Base-by-base conservation (phyloP, 2,797 vertebrate species). In the Phaenicophaeus curvirostris region DNA sequence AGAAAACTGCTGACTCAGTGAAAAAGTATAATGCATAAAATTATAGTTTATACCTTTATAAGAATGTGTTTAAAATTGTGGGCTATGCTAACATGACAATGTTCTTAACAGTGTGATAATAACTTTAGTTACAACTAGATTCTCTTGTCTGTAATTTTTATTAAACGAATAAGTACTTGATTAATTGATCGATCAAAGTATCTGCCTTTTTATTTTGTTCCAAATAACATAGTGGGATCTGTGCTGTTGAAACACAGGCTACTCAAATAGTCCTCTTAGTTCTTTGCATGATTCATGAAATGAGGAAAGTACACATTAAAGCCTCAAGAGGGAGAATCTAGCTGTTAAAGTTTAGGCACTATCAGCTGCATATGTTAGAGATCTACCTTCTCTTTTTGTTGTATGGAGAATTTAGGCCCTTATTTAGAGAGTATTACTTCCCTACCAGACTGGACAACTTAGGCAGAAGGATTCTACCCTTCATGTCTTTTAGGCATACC, bases 1-100 rank as follows among this genome's bases (percentile, higher is more conserved):
- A 96, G 54, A 92, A 92, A 97, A 94, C 72, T 94, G 85, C 89
- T 97, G 93, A 96, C 69, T 97, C 85, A 27, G 7, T 94, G 75
- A 96, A 93, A 97, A 96, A 94, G 90, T 96, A 83, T 51, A 91
- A 88, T 85, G 80, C 67, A 91, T 96, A 94, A 94, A 95, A 94
- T 96, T 88, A 62, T 61, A 95, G 33, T 89, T 96, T 96, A 78
- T 93, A 87, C 87, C 97, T 97, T 86, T 93, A 48, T 94, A 94
- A 89, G 63, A 95, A 87, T 93, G 27, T 87, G 37, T 95, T 96
- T 93, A 91, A 93, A 96, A 89, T 87, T 84, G 51, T 74, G 66
- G 89, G 24, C 48, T 95, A 27, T 78, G 76, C 77, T 87, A 93
- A 69, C 51, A 65, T 90, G 66, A 83, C 73, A 95, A 50, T 28